Base-by-base conservation (phyloP, 2,113 vertebrate genomes). In the Nycticryphes semicollaris region DNA sequence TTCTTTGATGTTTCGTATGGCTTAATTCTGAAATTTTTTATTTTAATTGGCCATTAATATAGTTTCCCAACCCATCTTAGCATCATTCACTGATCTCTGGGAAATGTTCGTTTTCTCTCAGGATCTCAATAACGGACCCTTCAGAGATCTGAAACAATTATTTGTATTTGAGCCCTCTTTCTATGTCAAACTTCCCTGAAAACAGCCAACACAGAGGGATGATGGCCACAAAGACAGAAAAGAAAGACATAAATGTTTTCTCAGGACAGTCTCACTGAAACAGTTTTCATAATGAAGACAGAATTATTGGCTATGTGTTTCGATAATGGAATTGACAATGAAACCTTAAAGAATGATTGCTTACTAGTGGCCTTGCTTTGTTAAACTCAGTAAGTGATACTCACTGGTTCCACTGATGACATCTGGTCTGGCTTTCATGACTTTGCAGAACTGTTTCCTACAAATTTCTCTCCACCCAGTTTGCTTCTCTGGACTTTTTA, bases 401-500 rank as follows among this genome's bases (percentile, higher is more conserved):
- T 98, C 87, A 99, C 99, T 98, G 8, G 93, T 86, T 97, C 98
- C 98, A 62, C 96, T 97, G 48, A 99, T 66, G 60, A 66, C 12
- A 80, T 94, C 90, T 4, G 98, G 98, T 82, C 98, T 98, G 82
- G 96, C 95, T 95, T 96, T 98, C 98, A 99, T 98, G 74, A 96
- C 96, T 97, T 97, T 98, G 96, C 96, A 97, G 97, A 99, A 99
- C 4, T 97, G 98, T 92, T 84, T 98, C 90, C 97, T 97, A 96
- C 98, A 99, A 77, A 54, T 94, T 88, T 98, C 98, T 96, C 98
- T 95, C 99, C 98, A 99, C 27, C 64, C 94, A 0, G 83, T 92
- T 45, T 98, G 98, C 48, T 97, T 97, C 70, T 98, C 97, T n/a
- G 94, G 85, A 80, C 96, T 97, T 94, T 74, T 98, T 57, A 98